Percentiles rank a stretch among this genome's conserved stretches.
Evolutionary conservation across 2,888 invertebrate species (phyloP).

Genomic region (Andrena marginata): DNA sequence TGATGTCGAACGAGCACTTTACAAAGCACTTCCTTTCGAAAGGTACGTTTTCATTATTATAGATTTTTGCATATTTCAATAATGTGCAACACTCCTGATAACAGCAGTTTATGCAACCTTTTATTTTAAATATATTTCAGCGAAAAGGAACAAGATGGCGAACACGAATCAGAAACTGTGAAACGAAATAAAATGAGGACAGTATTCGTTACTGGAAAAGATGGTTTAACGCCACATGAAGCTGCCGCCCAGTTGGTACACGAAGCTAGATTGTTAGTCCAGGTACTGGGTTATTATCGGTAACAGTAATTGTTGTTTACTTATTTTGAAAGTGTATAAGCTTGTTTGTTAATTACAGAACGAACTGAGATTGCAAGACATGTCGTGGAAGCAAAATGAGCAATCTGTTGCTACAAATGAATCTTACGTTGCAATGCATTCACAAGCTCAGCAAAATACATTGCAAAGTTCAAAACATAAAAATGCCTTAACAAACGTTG

Average conservation of each 20-base stretch:
- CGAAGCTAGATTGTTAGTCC: conserved; percentile 91
- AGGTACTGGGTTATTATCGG: conserved; percentile 78
- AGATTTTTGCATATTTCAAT: not conserved
- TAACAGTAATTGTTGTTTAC: not conserved
- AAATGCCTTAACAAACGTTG: conserved; percentile 4
- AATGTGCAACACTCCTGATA: not conserved
- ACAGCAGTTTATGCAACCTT: not conserved
- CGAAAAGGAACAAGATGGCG: conserved; percentile 90
- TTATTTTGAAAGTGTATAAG: conserved; percentile 6
- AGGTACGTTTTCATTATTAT: conserved; percentile 84
- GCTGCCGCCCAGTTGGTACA: conserved; percentile 92
- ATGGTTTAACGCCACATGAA: conserved; percentile 92
- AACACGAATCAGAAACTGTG: conserved; percentile 88
- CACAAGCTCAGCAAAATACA: not conserved
- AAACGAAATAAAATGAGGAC: conserved; percentile 90
- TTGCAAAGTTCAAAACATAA: conserved; percentile 3
- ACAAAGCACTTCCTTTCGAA: conserved; percentile 93
- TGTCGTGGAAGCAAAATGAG: conserved; percentile 88
- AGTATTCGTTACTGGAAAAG: conserved; percentile 92
- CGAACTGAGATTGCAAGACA: conserved; percentile 90
- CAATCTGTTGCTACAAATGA: conserved; percentile 21
- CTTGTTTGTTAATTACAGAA: conserved; percentile 85
- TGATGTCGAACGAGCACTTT: conserved; percentile 91
- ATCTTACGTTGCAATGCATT: conserved; percentile 30
- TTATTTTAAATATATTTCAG: conserved; percentile 80